A percentile compares a stretch with the other conserved stretches of the same genome.
Conservation (phyloP, 2,113 vertebrate species). For the Gymnogyps californianus region DNA sequence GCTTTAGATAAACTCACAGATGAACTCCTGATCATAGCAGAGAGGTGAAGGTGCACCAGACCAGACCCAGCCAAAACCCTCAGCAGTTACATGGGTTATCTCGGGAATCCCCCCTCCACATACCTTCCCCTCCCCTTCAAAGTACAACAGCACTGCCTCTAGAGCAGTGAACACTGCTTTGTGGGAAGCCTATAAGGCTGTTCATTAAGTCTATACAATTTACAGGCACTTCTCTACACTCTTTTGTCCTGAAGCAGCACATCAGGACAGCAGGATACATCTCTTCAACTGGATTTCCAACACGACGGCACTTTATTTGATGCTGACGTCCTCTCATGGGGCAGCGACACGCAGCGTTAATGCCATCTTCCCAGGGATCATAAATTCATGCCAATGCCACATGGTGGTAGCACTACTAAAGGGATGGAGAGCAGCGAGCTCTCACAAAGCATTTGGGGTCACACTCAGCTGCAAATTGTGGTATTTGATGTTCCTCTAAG, state of each 20-base stretch:
- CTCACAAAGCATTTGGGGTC: background rate
- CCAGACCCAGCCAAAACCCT: background rate
- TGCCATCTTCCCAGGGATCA: background rate
- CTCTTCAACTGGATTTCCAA: background rate
- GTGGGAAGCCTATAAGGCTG: background rate
- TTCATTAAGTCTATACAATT: accelerated
- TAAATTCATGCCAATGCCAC: background rate
- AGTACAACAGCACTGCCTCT: background rate
- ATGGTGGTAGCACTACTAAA: background rate
- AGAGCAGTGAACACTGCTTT: accelerated
- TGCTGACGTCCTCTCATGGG: accelerated
- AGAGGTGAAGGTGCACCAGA: background rate
- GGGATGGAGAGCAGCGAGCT: background rate
- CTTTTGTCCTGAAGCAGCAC: background rate
- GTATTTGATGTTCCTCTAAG: background rate
- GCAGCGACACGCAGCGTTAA: background rate
- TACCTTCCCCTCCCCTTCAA: background rate
- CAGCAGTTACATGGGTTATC: background rate
- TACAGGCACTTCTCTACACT: background rate
- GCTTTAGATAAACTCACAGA: background rate
- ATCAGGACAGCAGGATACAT: background rate
- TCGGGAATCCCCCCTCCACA: accelerated
- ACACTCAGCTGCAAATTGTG: accelerated
- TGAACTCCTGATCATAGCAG: background rate
- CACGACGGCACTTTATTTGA: accelerated